Percentiles rank a stretch among this genome's conserved stretches.
These are phyloP conservation scores for Drosophila mayaguana DNA, from an alignment of 2,888 invertebrate species.

Conservation along the genomic window DNA sequence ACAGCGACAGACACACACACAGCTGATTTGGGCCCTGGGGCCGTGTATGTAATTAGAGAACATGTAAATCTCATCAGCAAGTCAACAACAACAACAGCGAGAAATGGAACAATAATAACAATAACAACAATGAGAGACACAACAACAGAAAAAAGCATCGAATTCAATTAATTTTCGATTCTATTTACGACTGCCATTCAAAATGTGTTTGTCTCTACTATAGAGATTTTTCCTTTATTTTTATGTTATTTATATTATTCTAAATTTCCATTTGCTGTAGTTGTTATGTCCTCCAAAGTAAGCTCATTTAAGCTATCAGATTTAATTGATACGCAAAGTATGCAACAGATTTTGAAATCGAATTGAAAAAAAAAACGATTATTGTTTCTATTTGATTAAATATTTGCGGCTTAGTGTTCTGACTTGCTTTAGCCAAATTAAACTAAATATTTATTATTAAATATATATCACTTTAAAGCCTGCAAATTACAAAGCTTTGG, in stretches of 20 bases:
- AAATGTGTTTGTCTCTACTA: not conserved
- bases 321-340: not conserved
- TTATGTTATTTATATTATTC: not conserved
- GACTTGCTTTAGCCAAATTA: not conserved
- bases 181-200: not conserved
- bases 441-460: too few species aligned
- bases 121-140: constrained; percentile 6
- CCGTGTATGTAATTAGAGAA: constrained; percentile 21
- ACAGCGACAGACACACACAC: constrained; percentile 6
- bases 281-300: not conserved
- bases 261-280: not conserved
- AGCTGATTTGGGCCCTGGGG: constrained; percentile 19
- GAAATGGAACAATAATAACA: not conserved
- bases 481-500: too few species aligned
- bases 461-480: too few species aligned
- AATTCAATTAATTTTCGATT: constrained; percentile 26
- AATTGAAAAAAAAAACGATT: not conserved
- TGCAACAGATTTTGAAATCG: constrained; percentile 1
- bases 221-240: not conserved
- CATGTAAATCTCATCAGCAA: constrained; percentile 22
- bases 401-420: too few species aligned
- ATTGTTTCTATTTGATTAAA: not conserved
- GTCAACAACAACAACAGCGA: not conserved
- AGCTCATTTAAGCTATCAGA: not conserved
- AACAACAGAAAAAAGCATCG: constrained; percentile 2